A percentile compares a stretch with the other conserved stretches of the same genome.
Conservation (phyloP, 2,888 invertebrate species). For the Sesia apiformis region DNA sequence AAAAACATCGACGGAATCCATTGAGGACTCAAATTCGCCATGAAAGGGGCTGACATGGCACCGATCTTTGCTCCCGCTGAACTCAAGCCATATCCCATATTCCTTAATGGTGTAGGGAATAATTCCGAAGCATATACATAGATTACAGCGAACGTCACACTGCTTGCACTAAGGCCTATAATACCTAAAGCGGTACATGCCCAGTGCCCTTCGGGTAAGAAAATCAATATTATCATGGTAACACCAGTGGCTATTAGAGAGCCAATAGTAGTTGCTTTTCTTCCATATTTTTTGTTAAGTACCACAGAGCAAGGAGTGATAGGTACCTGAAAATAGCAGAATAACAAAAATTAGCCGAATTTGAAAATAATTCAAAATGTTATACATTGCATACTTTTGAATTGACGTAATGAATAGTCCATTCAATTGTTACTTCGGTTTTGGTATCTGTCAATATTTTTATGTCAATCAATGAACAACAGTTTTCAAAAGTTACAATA, state of each 20-base stretch:
- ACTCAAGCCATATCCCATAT: conserved; percentile 35
- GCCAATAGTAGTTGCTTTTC: conserved; percentile 21
- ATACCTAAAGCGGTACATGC: conserved; percentile 5
- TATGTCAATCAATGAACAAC: too few species aligned
- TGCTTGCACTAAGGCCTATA: conserved; percentile 20
- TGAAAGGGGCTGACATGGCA: conserved; percentile 39
- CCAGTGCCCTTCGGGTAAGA: conserved; percentile 23
- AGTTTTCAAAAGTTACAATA: too few species aligned
- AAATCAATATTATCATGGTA: conserved; percentile 24
- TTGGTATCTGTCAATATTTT: too few species aligned
- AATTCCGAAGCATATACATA: conserved; percentile 36
- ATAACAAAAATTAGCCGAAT: too few species aligned
- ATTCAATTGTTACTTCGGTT: too few species aligned
- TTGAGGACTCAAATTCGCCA: conserved; percentile 27
- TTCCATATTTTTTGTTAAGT: conserved; percentile 26
- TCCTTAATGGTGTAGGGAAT: conserved; percentile 44
- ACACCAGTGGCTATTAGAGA: conserved; percentile 16
- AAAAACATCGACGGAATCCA: conserved; percentile 40
- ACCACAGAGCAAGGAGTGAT: conserved; percentile 19
- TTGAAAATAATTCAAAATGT: too few species aligned
- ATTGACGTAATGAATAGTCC: too few species aligned
- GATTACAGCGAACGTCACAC: conserved; percentile 19
- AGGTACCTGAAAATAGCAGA: conserved; percentile 27
- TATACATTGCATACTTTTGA: too few species aligned
- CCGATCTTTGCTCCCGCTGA: conserved; percentile 34